Evolutionary conservation across 1,140 invertebrate species (phyloP), one percentile per base, ranked within the genome.

Genomic region (Apis dorsata): DNA sequence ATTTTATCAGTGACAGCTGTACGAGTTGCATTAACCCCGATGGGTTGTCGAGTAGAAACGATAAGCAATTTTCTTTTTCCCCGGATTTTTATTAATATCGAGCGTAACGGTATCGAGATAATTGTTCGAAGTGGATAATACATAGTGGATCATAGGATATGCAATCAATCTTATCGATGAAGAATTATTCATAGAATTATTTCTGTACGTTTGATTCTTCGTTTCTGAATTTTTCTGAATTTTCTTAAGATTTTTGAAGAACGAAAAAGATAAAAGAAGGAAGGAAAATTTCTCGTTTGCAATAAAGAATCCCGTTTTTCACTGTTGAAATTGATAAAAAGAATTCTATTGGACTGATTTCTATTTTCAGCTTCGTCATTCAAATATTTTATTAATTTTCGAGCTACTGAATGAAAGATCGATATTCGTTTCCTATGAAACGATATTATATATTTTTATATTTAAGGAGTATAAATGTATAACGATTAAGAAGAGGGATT

Each of bases 1-100:
- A 83, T 83, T 87, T 87, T 87, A 83, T 87, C 85, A 72, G 69
- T 62, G 72, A 63, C 80, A 79, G 72, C 57, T 57, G 60, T n/a
- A 51, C 70, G 53, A 11, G 34, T 44, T 24, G 51, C 71, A 72
- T 55, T 57, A 49, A 59, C 8, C 51, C 17, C 17, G 12, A 13
- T 21, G 15, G 3, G 9, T 9, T 13, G 9, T 70, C n/a, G 3
- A 53, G 3, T 9, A 15, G 17, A 15, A 17, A 44, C 21, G 71
- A 65, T 73, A 65, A 81, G 53, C 34, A 10, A 19, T 21, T 21
- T 63, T 72, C 53, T 17, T 2, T 5, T 3, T 9, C 3, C 21
- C 11, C 13, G 21, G 21, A 77, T 13, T 78, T 79, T 71, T 71
- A 51, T 79, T 24, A 19, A 28, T 17, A 4, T 51, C 28, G 9